Evolutionary conservation across 2,797 vertebrate species (phyloP), one percentile per base, ranked within the genome.

Genomic region (Geotrypetes seraphini): DNA sequence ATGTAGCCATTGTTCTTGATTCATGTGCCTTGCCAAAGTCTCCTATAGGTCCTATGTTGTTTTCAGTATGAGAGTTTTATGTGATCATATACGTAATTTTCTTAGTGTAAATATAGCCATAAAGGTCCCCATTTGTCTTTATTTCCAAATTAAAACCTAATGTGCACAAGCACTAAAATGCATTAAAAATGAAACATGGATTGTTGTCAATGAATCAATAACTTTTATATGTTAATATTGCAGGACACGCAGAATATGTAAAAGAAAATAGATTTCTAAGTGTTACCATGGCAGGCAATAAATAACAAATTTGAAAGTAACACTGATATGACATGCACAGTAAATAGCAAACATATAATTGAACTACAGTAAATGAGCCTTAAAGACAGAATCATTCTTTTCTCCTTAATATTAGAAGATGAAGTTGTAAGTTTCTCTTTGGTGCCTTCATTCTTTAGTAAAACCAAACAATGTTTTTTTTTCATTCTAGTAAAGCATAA

Each of bases 1-100:
- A 60, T 12, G 19, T 47, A 49, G 20, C 11, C 16, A 38, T 56
- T 39, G 35, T 46, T 66, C 40, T 43, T 50, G 25, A 41, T 54
- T 10, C 33, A 5, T 25, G 20, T 40, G 43, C 43, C 13, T 57
- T 51, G n/a, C 13, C 12, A 23, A 19, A 45, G 19, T 41, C n/a
- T n/a, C n/a, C n/a, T n/a, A n/a, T 37, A 28, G 5, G 11, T 3
- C 1, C 2, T 7, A 39, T 17, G 26, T 1, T 14, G 12, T 13
- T 31, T 12, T 15, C 27, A 16, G 24, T 7, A 18, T 4, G 15
- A 21, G 33, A 23, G 31, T n/a, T 36, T 8, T 28, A 24, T n/a
- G 4, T 19, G 14, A 30, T 30, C 8, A 23, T 16, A 6, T 28
- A 16, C 8, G 28, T 40, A 49, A 19, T 2, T 39, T 22, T 12